Evolutionary conservation across 2,113 vertebrate species (phyloP).

Genomic region (Anarrhichthys ocellatus): DNA sequence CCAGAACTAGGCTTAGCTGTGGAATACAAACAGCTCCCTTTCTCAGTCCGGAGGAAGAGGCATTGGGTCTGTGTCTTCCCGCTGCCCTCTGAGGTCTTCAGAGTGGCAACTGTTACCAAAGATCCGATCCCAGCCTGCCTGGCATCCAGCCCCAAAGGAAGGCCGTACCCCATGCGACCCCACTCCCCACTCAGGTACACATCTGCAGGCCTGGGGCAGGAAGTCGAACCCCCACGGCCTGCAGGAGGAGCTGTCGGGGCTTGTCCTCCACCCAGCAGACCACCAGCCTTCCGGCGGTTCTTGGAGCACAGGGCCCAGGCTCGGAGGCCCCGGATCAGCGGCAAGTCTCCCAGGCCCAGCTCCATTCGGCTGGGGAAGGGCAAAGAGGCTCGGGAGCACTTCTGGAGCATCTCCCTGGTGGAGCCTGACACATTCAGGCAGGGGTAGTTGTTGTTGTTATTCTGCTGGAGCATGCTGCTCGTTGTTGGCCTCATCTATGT

Average conservation of each 20-base stretch:
- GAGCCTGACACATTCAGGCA: conserved; percentile 76
- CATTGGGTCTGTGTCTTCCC: conserved; percentile 84
- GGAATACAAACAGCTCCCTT: conserved; percentile 79
- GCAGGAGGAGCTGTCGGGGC: conserved; percentile 51
- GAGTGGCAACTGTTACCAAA: conserved; percentile 82
- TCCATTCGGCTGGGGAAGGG: conserved; percentile 78
- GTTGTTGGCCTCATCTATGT: conserved; percentile 70
- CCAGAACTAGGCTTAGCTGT: conserved; percentile 64
- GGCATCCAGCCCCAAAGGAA: conserved; percentile 60
- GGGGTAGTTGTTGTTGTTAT: conserved; percentile 87
- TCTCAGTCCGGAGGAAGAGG: conserved; percentile 81
- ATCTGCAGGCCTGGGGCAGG: conserved; percentile 67
- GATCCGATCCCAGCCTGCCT: conserved; percentile 77
- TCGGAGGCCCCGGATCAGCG: conserved; percentile 80
- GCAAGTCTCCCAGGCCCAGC: conserved; percentile 77
- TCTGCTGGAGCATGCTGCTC: conserved; percentile 83
- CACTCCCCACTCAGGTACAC: conserved; percentile 66
- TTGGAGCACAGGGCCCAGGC: conserved; percentile 83
- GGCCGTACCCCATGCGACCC: conserved; percentile 68
- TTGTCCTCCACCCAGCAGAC: conserved; percentile 48
- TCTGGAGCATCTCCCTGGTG: conserved; percentile 73
- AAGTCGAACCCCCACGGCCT: conserved; percentile 20
- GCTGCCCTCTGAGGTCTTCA: conserved; percentile 82
- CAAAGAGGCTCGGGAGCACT: conserved; percentile 69
- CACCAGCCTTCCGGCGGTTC: conserved; percentile 68